Evolutionary conservation across 2,113 vertebrate species (phyloP).

Genomic region (Paedocypris sp.): DNA sequence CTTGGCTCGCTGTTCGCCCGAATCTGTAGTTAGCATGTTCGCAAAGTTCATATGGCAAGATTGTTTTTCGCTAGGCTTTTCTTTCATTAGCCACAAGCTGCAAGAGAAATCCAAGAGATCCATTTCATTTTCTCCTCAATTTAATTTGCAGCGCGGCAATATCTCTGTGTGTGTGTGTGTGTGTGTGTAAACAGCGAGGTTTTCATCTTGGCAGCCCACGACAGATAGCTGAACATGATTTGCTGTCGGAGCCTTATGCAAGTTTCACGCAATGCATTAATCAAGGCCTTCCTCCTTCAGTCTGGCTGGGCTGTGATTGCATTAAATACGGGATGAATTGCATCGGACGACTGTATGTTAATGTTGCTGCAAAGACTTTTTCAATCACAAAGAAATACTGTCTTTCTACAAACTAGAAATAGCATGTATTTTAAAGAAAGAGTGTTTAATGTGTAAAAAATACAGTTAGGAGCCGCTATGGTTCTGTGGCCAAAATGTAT

Average conservation of each 20-base stretch:
- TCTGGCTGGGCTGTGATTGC: neutral
- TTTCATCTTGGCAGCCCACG: neutral
- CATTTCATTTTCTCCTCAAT: neutral
- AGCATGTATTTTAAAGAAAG: no score
- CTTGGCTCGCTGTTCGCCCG: slow-evolving; percentile 47
- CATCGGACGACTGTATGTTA: neutral
- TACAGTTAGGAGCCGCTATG: no score
- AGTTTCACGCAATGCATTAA: slow-evolving; percentile 4
- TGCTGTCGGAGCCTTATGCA: neutral
- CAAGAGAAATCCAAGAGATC: neutral
- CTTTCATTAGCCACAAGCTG: neutral
- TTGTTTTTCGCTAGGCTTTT: neutral
- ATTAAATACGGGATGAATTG: neutral
- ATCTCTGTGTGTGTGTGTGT: no score
- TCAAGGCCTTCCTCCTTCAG: neutral
- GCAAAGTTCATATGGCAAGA: slow-evolving; percentile 35
- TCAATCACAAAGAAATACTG: no score
- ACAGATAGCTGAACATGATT: neutral
- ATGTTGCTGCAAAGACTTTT: neutral
- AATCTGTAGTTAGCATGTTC: slow-evolving; percentile 46
- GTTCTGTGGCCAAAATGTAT: no score
- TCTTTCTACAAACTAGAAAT: no score
- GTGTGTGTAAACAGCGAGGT: neutral
- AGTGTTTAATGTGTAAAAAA: no score
- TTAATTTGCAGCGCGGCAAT: neutral